phyloP scores from a whole-genome alignment of 2,113 vertebrate genomes.

The Onychorhynchus coronatus region DNA sequence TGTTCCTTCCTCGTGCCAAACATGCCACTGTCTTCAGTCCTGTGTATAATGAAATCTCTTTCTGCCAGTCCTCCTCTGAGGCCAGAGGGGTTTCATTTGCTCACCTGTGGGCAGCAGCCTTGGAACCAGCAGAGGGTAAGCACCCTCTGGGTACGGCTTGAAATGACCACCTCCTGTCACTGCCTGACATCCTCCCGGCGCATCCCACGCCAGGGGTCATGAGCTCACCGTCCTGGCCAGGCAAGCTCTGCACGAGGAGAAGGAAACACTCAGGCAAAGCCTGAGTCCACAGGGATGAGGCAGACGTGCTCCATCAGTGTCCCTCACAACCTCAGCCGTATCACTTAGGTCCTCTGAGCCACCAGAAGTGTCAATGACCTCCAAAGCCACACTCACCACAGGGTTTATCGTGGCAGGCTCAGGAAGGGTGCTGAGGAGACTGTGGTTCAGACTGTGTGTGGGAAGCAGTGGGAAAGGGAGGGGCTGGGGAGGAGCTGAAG shows the following conservation, averaged over 20 bases:
- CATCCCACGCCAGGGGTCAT: neutral
- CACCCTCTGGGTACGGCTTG: neutral
- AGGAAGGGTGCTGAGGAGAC: neutral
- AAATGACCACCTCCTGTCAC: neutral
- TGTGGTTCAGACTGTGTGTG: neutral
- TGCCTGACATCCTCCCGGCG: neutral
- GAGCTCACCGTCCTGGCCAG: fast-evolving
- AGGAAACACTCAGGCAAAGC: neutral
- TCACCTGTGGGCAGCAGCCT: neutral
- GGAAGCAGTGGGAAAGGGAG: neutral
- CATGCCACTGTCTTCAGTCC: neutral
- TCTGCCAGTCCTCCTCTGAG: neutral
- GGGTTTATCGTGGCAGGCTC: neutral
- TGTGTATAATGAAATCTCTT: neutral
- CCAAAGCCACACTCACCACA: neutral
- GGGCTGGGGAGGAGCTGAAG: neutral
- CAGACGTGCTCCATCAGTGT: fast-evolving
- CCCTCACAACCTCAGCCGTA: neutral
- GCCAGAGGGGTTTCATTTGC: neutral
- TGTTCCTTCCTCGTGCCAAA: neutral
- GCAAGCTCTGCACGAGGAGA: fast-evolving
- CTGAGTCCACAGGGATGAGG: neutral
- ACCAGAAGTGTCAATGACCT: neutral
- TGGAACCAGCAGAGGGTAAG: neutral
- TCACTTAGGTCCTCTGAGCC: neutral